Evolutionary conservation across 2,888 invertebrate genomes (phyloP).

Genomic region (Panzeria rudis): DNA sequence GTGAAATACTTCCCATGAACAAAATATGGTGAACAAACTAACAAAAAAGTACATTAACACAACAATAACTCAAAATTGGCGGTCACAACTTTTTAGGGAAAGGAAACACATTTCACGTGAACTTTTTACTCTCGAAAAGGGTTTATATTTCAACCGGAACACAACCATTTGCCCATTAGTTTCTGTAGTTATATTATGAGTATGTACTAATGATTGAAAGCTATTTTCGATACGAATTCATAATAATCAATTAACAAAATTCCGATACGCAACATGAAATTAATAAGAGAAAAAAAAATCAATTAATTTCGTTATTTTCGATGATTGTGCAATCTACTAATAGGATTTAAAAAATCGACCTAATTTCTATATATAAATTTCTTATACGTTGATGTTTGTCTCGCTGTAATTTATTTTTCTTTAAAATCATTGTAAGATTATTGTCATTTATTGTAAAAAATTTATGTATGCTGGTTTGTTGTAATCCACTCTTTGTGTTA

Average conservation of each 20-base stretch:
- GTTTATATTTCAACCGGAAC: too few species aligned
- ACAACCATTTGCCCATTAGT: too few species aligned
- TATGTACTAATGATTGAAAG: neutral
- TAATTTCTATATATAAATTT: slow-evolving; percentile 26
- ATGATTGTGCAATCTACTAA: slow-evolving; percentile 1
- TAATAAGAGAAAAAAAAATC: neutral
- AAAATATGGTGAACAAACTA: too few species aligned
- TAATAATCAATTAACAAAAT: neutral
- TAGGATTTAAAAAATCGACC: slow-evolving; percentile 18
- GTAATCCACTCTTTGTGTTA: slow-evolving; percentile 33
- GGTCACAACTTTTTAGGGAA: too few species aligned
- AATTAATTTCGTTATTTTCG: neutral
- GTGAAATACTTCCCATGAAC: too few species aligned
- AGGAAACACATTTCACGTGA: too few species aligned
- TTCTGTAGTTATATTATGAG: too few species aligned
- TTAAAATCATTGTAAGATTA: slow-evolving; percentile 26
- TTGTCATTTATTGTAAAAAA: slow-evolving; percentile 24
- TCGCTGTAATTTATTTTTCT: slow-evolving; percentile 21
- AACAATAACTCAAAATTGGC: too few species aligned
- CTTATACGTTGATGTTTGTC: neutral
- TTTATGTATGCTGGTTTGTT: neutral
- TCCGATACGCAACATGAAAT: neutral
- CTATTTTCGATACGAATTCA: neutral
- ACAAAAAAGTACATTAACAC: too few species aligned
- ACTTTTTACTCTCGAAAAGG: too few species aligned